Conservation (phyloP, 2,888 invertebrate genomes). For the Noctua janthina region DNA sequence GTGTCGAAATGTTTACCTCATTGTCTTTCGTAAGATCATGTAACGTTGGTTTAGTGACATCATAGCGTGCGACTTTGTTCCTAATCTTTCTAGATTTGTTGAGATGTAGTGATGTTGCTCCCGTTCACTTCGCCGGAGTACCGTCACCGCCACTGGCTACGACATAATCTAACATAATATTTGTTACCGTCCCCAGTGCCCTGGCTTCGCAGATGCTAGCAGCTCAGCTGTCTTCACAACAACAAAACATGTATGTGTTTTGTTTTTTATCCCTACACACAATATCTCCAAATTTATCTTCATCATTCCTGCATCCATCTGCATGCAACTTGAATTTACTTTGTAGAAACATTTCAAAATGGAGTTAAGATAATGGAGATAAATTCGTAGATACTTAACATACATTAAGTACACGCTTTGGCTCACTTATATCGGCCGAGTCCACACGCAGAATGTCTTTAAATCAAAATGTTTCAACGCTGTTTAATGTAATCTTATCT, state of each 20-base stretch:
- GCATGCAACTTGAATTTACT: constrained; percentile 41
- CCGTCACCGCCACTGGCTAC: constrained; percentile 74
- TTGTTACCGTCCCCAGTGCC: constrained; percentile 96
- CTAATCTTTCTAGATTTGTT: constrained; percentile 60
- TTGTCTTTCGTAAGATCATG: constrained; percentile 34
- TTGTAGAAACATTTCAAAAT: constrained; percentile 49
- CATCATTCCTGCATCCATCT: constrained; percentile 53
- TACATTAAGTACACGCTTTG: constrained; percentile 88
- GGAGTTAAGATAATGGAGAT: constrained; percentile 74
- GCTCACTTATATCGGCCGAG: constrained; percentile 80
- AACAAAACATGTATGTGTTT: constrained; percentile 97
- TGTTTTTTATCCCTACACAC: constrained; percentile 84
- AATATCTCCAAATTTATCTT: constrained; percentile 80
- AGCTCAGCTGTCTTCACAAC: constrained; percentile 97
- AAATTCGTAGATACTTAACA: constrained; percentile 85
- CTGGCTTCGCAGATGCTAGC: constrained; percentile 99
- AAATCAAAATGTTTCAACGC: constrained; percentile 90
- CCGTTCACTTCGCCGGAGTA: constrained; percentile 67
- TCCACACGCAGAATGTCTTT: constrained; percentile 87
- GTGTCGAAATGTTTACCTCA: constrained; percentile 26
- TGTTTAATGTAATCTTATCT: constrained; percentile 89
- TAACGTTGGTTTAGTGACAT: constrained; percentile 37
- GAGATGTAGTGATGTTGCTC: constrained; percentile 68
- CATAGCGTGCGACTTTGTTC: constrained; percentile 83
- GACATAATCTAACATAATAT: constrained; percentile 85